Base-by-base conservation (phyloP, 1,140 invertebrate genomes). In the Vanessa tameamea region DNA sequence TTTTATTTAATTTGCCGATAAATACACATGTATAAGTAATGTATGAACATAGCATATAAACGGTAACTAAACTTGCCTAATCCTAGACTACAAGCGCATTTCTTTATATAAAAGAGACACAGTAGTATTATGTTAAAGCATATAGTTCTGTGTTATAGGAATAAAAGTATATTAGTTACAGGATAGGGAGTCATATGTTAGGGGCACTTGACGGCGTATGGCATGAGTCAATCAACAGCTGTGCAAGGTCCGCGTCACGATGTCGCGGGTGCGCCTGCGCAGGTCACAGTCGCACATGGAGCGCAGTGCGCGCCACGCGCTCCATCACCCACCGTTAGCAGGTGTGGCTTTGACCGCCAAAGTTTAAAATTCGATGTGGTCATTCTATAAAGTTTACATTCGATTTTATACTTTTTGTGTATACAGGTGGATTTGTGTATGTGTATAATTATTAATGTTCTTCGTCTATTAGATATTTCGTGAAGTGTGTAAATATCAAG, bases 221-320 rank as follows among this genome's bases (percentile, higher is more conserved):
- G 37, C 31, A 74, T 75, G 73, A 75, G 73, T 75, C 73, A 75
- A 63, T 71, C 64, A 75, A 75, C 73, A 75, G 73, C 73, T 75
- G 66, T 69, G 64, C 77, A 76, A 75, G 71, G 68, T 72, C 69
- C 69, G 47, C 57, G 48, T 65, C 47, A 72, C 72, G 51, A 65
- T 55, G 72, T 72, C 72, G 67, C 67, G 67, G 64, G 53, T 80
- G 83, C 76, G 79, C 78, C 69, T 63, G 77, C 79, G 81, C 82
- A 65, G 71, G 73, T 74, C 73, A 47, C 82, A 90, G 87, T 90
- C 86, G 82, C 74, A 83, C 59, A 69, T 77, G 64, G 79, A 76
- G 87, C 87, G 87, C 86, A 78, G 83, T 73, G 87, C 88, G 87
- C 87, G 83, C 86, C 69, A 80, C 85, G 86, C 87, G 85, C 82